Percentiles rank a stretch among this genome's conserved stretches.
These are phyloP conservation scores for Indri indri DNA, from an alignment of 2,113 vertebrate genomes.

Conservation along the genomic window DNA sequence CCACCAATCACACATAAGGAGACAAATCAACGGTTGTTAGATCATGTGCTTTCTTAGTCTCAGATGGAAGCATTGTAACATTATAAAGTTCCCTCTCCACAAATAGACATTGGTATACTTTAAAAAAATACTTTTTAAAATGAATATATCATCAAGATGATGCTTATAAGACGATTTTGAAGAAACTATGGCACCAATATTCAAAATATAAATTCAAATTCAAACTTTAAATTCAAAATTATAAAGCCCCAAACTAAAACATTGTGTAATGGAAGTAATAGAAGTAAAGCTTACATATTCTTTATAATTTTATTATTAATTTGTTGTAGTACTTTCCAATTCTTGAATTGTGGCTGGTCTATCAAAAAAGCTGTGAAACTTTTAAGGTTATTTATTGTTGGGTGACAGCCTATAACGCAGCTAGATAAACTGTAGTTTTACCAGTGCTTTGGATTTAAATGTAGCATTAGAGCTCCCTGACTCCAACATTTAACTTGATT, in stretches of 20 bases:
- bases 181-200: slow-evolving; percentile 42
- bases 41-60: background rate
- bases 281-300: background rate
- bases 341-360: slow-evolving; percentile 34
- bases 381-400: slow-evolving; percentile 58
- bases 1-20: background rate
- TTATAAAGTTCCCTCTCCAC: background rate
- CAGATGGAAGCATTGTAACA: background rate
- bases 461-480: slow-evolving; percentile 68
- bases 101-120: background rate
- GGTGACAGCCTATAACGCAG: slow-evolving; percentile 48
- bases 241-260: background rate
- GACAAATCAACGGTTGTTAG: background rate
- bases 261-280: background rate
- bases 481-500: slow-evolving; percentile 84
- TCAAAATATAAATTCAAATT: background rate
- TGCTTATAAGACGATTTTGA: background rate
- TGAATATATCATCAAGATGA: background rate
- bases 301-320: slow-evolving; percentile 54
- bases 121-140: background rate
- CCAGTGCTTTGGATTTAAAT: slow-evolving; percentile 74
- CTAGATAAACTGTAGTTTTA: slow-evolving; percentile 71
- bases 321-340: slow-evolving; percentile 16
- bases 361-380: slow-evolving; percentile 38
- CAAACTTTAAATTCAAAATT: background rate